A percentile compares a stretch with the other conserved stretches of the same genome.
Evolutionary conservation across 2,888 invertebrate species (phyloP).

Genomic region (Sussaba pulchella): DNA sequence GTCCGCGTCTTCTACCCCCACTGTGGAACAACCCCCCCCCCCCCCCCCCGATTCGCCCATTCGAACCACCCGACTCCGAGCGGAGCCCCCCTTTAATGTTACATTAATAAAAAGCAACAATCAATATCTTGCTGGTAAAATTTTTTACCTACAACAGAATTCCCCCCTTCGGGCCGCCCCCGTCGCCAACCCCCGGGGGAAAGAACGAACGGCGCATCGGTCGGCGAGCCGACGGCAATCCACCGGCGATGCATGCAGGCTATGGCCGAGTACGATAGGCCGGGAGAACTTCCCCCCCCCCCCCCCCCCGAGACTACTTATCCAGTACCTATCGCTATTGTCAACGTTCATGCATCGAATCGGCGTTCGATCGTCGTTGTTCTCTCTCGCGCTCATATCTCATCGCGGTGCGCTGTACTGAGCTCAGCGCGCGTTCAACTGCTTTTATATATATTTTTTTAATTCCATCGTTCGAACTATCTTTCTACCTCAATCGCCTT

Average conservation of each 20-base stretch:
- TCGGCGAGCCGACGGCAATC: slow-evolving; percentile 53
- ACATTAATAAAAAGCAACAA: slow-evolving; percentile 84
- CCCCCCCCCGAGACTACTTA: slow-evolving; percentile 62
- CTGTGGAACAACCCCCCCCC: slow-evolving; percentile 39
- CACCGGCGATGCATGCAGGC: slow-evolving; percentile 43
- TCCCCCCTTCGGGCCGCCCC: slow-evolving; percentile 56
- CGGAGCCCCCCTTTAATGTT: slow-evolving; percentile 82
- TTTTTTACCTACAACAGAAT: slow-evolving; percentile 83
- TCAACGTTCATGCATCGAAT: slow-evolving; percentile 7
- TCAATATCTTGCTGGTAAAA: slow-evolving; percentile 84
- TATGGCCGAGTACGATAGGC: neutral
- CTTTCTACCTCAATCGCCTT: no score
- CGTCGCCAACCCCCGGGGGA: slow-evolving; percentile 64
- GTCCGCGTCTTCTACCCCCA: slow-evolving; percentile 65
- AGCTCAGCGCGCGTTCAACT: slow-evolving; percentile 35
- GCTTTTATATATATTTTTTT: no score
- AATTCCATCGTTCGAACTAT: no score
- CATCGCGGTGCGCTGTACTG: slow-evolving; percentile 33
- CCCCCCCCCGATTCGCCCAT: slow-evolving; percentile 60
- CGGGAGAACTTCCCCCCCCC: slow-evolving; percentile 18
- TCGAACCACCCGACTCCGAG: slow-evolving; percentile 15
- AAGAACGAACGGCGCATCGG: slow-evolving; percentile 67
- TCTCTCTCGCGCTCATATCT: no score
- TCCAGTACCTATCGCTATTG: slow-evolving; percentile 1
- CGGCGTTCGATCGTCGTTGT: neutral